Conservation (phyloP, 2,113 vertebrate genomes). For the Salvelinus sp. region DNA sequence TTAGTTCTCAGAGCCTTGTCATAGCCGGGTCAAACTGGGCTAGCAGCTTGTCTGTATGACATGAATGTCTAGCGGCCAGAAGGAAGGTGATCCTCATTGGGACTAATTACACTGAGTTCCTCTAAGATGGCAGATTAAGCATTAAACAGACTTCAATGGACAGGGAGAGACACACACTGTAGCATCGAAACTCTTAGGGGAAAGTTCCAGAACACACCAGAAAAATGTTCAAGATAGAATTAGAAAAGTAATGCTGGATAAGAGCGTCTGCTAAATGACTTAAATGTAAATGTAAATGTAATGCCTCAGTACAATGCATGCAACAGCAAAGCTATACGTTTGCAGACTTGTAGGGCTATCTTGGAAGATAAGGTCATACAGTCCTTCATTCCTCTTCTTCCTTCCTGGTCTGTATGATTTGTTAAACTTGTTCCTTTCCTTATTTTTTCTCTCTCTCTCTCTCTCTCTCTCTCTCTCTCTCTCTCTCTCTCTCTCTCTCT, state of each 20-base stretch:
- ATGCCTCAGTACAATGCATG: no score
- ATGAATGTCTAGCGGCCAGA: slow-evolving; percentile 54
- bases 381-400: slow-evolving; percentile 21
- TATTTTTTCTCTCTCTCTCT: background rate
- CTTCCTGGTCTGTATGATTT: slow-evolving; percentile 8
- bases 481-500: no score
- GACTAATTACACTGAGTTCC: slow-evolving; percentile 51
- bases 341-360: background rate
- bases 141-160: slow-evolving; percentile 27
- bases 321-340: no score
- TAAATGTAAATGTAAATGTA: no score
- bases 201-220: background rate
- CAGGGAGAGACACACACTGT: slow-evolving; percentile 9
- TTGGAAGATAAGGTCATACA: slow-evolving; percentile 16
- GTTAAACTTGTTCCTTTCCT: slow-evolving; percentile 6
- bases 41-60: slow-evolving; percentile 34
- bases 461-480: no score
- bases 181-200: background rate
- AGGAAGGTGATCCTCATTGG: slow-evolving; percentile 63
- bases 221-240: background rate
- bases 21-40: background rate
- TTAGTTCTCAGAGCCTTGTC: slow-evolving; percentile 19
- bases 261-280: no score
- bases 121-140: slow-evolving; percentile 52
- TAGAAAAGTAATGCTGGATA: no score